Percentiles rank a stretch among this genome's conserved stretches.
Evolutionary conservation across 2,113 vertebrate genomes (phyloP).

Genomic region (Chaenogobius annularis): DNA sequence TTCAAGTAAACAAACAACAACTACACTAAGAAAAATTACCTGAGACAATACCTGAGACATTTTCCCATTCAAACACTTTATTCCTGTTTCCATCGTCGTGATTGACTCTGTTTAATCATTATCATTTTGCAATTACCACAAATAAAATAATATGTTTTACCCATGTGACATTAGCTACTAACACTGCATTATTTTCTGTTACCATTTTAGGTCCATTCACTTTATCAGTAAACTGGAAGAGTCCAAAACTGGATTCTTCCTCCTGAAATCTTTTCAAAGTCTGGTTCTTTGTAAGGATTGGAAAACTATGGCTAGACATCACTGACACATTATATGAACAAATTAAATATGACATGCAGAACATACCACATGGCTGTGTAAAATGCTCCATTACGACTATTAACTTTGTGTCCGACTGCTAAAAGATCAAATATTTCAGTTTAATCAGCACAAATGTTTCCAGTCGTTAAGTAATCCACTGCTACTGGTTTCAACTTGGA

Average conservation of each 20-base stretch:
- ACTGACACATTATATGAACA: not conserved
- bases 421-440: constrained; percentile 32
- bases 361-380: constrained; percentile 10
- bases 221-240: not conserved
- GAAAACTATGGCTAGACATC: not conserved
- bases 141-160: too few species aligned
- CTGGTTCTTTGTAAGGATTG: not conserved
- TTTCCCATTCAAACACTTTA: not conserved
- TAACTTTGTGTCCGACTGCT: constrained; percentile 18
- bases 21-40: not conserved
- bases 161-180: too few species aligned
- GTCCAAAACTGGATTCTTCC: not conserved
- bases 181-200: too few species aligned
- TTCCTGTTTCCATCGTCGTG: not conserved
- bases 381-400: constrained; percentile 21
- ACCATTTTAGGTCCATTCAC: not conserved
- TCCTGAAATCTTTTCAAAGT: not conserved
- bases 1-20: not conserved
- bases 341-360: not conserved
- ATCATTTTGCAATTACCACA: too few species aligned
- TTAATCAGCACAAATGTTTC: constrained; percentile 14
- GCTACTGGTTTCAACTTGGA: not conserved
- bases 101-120: not conserved
- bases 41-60: not conserved
- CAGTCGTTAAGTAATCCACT: not conserved